phyloP scores from a whole-genome alignment of 23 tunicate species.

The Pegea sp. region DNA sequence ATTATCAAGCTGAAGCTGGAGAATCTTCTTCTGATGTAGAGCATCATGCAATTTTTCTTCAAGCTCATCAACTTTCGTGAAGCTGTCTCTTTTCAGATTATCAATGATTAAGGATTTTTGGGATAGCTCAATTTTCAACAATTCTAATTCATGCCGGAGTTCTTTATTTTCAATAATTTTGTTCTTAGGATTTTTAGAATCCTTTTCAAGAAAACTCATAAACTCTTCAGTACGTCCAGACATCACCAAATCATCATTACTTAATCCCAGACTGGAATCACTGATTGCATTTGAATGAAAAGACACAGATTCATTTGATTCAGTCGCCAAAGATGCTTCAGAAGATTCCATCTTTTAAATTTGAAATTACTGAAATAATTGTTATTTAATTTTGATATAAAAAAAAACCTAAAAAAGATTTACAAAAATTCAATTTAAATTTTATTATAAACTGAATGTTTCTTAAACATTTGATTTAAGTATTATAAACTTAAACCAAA shows the following conservation, averaged over 20 bases:
- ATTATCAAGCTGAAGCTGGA: conserved; percentile 65
- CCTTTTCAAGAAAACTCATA: background rate
- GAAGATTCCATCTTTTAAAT: too few relatives aligned
- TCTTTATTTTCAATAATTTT: conserved; percentile 35
- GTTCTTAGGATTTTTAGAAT: background rate
- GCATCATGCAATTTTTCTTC: conserved; percentile 86
- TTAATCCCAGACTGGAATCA: background rate
- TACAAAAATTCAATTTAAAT: too few relatives aligned
- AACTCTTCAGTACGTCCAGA: background rate
- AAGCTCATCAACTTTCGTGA: conserved; percentile 58
- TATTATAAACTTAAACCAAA: too few relatives aligned
- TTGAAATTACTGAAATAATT: too few relatives aligned
- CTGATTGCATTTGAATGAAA: too few relatives aligned
- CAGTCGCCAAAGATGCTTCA: too few relatives aligned
- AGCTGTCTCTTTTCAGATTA: conserved; percentile 66
- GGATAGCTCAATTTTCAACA: conserved; percentile 58
- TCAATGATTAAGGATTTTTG: conserved; percentile 73
- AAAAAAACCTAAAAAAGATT: too few relatives aligned
- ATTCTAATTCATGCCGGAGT: conserved; percentile 54
- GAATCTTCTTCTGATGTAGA: conserved; percentile 58
- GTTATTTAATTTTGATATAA: too few relatives aligned
- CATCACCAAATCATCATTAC: background rate
- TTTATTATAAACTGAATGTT: too few relatives aligned
- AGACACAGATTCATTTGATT: too few relatives aligned
- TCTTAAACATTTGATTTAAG: too few relatives aligned